Base-by-base conservation (phyloP, 37 sponge, comb jelly and placozoan species). In the Tethya wilhelma region DNA sequence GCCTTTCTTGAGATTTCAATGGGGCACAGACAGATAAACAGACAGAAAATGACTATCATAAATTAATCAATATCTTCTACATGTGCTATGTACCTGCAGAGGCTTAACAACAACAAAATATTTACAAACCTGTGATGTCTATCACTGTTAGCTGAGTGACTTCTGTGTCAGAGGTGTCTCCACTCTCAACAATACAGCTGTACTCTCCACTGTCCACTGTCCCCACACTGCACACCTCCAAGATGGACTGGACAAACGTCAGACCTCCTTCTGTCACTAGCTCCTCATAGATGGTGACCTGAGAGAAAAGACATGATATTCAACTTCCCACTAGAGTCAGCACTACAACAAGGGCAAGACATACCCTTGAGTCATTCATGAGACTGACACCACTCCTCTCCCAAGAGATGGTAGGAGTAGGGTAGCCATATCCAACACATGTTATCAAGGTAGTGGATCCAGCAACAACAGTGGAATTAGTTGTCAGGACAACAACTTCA, bases 361-460 rank as follows among this genome's bases (percentile, higher is more conserved):
- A n/a, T n/a, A n/a, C n/a, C n/a, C n/a, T 49, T 9, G 53, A 19
- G 14, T 19, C 56, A 33, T 80, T 80, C 29, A 30, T 45, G 8
- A 80, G 20, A 37, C 6, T 30, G 33, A 20, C 53, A 2, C 70
- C 80, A 58, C 57, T 56, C 6, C 0, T 26, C 39, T 38, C 30
- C 79, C 79, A 78, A 19, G 67, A 53, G 22, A 78, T 78, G 43
- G 64, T 26, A 1, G 68, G 56, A 38, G 5, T 11, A 11, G 69
- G 69, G 20, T 80, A 26, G 2, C 79, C 79, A 43, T 46, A 57
- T 1, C 40, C 80, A 17, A 80, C 69, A 37, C 80, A 80, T 37
- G 41, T 38, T 2, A 80, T 69, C 31, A 80, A 19, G 26, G 58
- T 59, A 38, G 80, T 80, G 23, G 28, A 29, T 20, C 70, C 80